A percentile compares a stretch with the other conserved stretches of the same genome.
Evolutionary conservation across 2,888 invertebrate genomes (phyloP).

Genomic region (Apantesis nais): DNA sequence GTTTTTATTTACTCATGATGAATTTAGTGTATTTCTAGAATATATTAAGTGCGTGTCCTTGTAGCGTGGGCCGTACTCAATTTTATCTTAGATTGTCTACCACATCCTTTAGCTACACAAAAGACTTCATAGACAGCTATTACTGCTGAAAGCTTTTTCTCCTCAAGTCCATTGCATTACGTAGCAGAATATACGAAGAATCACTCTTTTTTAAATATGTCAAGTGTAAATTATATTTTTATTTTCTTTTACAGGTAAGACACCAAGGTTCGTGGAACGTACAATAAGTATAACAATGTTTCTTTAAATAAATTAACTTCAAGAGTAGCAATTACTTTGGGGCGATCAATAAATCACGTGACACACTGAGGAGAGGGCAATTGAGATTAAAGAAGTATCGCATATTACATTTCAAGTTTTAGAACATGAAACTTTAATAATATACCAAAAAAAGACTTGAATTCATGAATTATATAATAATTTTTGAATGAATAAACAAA

Average conservation of each 20-base stretch:
- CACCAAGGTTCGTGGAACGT: slow-evolving; percentile 26
- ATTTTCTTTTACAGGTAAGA: slow-evolving; percentile 29
- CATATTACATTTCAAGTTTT: background rate
- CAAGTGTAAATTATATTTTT: slow-evolving; percentile 6
- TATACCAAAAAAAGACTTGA: no score
- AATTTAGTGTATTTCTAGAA: background rate
- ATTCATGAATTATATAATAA: no score
- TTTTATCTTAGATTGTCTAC: background rate
- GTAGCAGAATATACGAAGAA: background rate
- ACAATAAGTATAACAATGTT: slow-evolving; percentile 29
- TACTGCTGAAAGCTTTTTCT: background rate
- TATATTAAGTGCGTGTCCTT: background rate
- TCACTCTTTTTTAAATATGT: background rate
- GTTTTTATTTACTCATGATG: background rate
- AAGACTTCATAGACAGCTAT: background rate
- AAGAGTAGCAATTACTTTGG: slow-evolving; percentile 23
- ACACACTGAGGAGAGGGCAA: background rate
- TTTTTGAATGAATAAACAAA: no score
- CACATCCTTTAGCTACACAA: background rate
- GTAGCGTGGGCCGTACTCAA: background rate
- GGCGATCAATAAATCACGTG: background rate
- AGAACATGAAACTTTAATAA: background rate
- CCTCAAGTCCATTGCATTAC: background rate
- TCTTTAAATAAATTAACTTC: slow-evolving; percentile 7
- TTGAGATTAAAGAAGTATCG: background rate